Evolutionary conservation across 1,140 invertebrate species (phyloP).

Genomic region (Oncopeltus fasciatus): DNA sequence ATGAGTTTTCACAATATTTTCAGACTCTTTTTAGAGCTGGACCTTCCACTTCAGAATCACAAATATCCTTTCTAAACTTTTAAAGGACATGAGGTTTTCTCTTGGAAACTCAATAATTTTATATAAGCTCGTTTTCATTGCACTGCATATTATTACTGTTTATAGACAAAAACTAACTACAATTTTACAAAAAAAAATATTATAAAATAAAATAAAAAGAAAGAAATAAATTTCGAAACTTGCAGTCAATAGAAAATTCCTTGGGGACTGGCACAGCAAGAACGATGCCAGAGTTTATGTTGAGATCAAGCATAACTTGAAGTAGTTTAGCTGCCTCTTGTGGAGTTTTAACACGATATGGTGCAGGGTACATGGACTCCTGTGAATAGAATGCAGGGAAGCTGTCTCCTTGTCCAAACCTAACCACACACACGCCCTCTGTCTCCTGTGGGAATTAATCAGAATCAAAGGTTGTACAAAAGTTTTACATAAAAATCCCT

Average conservation of each 20-base stretch:
- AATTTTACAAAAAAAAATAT: neutral
- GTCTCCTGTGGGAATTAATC: conserved; percentile 55
- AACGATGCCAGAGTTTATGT: conserved; percentile 63
- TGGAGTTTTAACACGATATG: conserved; percentile 45
- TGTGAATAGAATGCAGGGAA: conserved; percentile 86
- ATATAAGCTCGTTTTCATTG: neutral
- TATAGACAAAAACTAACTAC: neutral
- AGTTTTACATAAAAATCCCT: neutral
- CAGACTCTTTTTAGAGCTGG: too few relatives aligned
- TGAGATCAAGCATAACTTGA: conserved; percentile 37
- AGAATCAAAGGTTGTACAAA: neutral
- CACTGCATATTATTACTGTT: conserved; percentile 1
- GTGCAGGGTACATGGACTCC: conserved; percentile 50
- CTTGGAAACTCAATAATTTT: neutral
- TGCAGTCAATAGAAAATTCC: conserved; percentile 43
- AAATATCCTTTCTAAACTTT: too few relatives aligned
- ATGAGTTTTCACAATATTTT: too few relatives aligned
- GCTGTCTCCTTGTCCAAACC: conserved; percentile 43
- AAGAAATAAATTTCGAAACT: too few relatives aligned
- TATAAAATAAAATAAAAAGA: too few relatives aligned
- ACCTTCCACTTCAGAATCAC: too few relatives aligned
- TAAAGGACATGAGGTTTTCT: neutral
- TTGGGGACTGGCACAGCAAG: conserved; percentile 83
- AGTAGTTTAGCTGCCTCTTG: conserved; percentile 59
- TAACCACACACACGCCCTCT: conserved; percentile 78